Evolutionary conservation across 2,797 vertebrate species (phyloP), one percentile per base, ranked within the genome.

Genomic region (Antrozous pallidus): DNA sequence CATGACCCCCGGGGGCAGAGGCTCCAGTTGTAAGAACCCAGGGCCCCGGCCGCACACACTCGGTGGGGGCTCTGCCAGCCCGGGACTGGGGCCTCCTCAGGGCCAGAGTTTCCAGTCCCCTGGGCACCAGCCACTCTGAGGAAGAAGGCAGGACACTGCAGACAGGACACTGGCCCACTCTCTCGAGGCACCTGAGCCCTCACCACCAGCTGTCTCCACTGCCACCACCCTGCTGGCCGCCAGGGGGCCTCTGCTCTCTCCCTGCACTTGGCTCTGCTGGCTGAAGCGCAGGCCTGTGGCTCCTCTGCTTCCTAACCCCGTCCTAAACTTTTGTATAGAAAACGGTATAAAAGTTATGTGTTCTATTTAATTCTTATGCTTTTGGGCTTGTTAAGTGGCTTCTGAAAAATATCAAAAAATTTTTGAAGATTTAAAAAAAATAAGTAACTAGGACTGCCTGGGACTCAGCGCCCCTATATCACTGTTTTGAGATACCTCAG

Each of bases 281-380:
- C n/a, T n/a, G n/a, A n/a, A n/a, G n/a, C n/a, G n/a, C n/a, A n/a
- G n/a, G n/a, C n/a, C n/a, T n/a, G n/a, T n/a, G n/a, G 38, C 73
- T 67, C 42, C 61, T 78, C 63, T 8, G n/a, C 38, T 1, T 1
- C 28, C 45, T 47, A 2, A 1, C 20, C 4, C 22, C 5, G n/a
- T 16, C 49, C 24, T 83, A 47, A 26, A 38, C 18, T 98, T 98
- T 97, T 97, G 54, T 97, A 96, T n/a, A 89, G 82, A 93, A 96
- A 95, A 95, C 90, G 81, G 58, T 84, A 84, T 96, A 91, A 97
- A 96, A 96, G 90, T 73, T 65, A 95, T 79, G 96, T 97, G 73
- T 93, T 74, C 63, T 93, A 33, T 91, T 97, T 96, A 73, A 96
- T 94, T 38, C 16, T 86, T 45, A 69, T 58, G 17, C 0, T 89